Base-by-base conservation (phyloP, 37 sponge, comb jelly and placozoan species). In the Halisarca cf. caerulea region DNA sequence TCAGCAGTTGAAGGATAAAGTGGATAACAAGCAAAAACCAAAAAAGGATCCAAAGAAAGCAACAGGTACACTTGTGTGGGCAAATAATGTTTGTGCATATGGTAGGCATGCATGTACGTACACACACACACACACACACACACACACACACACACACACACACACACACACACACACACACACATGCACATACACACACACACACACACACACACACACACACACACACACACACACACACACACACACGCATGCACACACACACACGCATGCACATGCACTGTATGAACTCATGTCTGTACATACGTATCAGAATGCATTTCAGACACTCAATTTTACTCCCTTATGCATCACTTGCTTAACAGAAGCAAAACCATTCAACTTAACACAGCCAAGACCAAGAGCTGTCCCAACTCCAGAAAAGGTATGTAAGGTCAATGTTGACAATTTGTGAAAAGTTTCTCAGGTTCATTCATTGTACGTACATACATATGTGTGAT, bases 381-480 rank as follows among this genome's bases (percentile, higher is more conserved):
- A 88, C 43, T 64, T 97, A 45, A 97, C 98, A 23, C 85, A 88
- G 39, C 96, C 96, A 37, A 88, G 72, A 66, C 94, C 96, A 21
- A 83, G 95, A 21, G 58, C 74, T 45, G 86, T 97, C 28, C 91
- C 93, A 1, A 70, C 89, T 23, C 93, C 91, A 23, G 93, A 95
- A 60, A 85, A 85, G 86, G 96, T 90, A 34, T 71, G 37, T 38
- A 71, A 18, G 23, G 30, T 30, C 15, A 28, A 62, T 62, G 64
- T 37, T 6, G n/a, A n/a, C 93, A 1, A 70, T 87, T 23, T 91
- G 89, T 11, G 93, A 95, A 60, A 85, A 85, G 86, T 94, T 90
- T 30, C 32, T 5, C 8, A 71, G 3, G 23, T 5, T 30, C 15
- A 28, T 20, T 62, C 18, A 9, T 6, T 61, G 33, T 43, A 44